Percentiles rank a stretch among this genome's conserved stretches.
Evolutionary conservation across 2,888 invertebrate genomes (phyloP).

Genomic region (Drosophila bunnanda): DNA sequence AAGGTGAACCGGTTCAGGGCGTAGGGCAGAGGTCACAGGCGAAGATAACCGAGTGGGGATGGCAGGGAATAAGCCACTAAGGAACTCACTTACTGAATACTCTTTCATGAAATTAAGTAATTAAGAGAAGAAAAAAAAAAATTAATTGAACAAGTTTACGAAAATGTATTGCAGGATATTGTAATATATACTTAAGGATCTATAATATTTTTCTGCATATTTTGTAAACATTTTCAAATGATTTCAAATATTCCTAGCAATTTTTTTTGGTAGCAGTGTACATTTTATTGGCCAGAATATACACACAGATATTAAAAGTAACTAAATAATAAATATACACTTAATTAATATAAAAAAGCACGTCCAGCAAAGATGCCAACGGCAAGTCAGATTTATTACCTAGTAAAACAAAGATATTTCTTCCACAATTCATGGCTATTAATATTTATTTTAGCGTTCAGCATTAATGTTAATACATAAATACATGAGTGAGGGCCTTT

Average conservation of each 20-base stretch:
- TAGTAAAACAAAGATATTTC: background rate
- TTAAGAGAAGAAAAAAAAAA: background rate
- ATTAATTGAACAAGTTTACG: background rate
- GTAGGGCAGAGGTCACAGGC: conserved; percentile 30
- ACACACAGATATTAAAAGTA: background rate
- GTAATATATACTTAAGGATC: background rate
- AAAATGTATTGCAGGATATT: background rate
- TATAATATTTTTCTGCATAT: background rate
- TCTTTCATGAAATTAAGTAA: background rate
- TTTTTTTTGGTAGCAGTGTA: background rate
- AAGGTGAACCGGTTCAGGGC: conserved; percentile 5
- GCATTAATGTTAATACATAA: background rate
- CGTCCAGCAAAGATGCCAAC: too few species aligned
- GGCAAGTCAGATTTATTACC: background rate
- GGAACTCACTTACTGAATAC: background rate
- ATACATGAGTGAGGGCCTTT: background rate
- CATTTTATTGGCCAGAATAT: background rate
- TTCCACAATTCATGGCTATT: background rate
- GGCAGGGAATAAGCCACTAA: background rate
- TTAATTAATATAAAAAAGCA: too few species aligned
- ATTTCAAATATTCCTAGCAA: background rate
- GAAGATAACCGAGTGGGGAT: conserved; percentile 15
- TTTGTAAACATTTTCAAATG: background rate
- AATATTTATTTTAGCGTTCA: background rate
- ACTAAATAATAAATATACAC: background rate